Evolutionary conservation across 35 echinoderm and acorn worm species (phyloP).

Genomic region (Heliocidaris erythrogramma): DNA sequence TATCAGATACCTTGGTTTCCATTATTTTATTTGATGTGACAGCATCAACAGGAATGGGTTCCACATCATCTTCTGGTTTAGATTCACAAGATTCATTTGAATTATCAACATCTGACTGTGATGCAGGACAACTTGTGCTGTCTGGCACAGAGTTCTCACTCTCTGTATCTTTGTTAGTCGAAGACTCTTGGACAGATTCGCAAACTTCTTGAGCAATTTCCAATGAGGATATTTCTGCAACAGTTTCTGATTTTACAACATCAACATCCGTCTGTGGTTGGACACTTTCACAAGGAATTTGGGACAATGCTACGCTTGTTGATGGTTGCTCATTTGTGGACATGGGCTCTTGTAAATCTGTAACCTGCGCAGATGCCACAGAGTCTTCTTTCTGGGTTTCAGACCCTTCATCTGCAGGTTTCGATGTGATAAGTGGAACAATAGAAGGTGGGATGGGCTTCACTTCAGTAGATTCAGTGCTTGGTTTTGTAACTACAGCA

Average conservation of each 20-base stretch:
- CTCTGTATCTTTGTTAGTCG: not conserved
- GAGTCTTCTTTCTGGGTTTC: not conserved
- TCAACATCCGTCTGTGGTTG: not conserved
- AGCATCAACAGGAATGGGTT: not conserved
- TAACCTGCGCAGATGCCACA: not conserved
- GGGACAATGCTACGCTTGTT: not conserved
- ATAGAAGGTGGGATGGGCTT: not conserved
- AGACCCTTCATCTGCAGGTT: not conserved
- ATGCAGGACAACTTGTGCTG: not conserved
- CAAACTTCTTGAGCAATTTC: not conserved
- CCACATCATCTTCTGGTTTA: not conserved
- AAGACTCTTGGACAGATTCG: not conserved
- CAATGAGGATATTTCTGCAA: not conserved
- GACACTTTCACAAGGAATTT: not conserved
- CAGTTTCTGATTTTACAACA: conserved; percentile 4
- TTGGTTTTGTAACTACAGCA: not conserved
- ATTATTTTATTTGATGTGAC: not conserved
- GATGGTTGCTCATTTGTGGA: not conserved
- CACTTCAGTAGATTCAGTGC: not conserved
- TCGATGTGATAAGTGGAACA: not conserved
- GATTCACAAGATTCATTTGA: not conserved
- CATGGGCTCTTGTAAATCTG: not conserved
- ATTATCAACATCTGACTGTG: not conserved
- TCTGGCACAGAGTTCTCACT: not conserved
- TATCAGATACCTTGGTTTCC: not conserved